A percentile compares a stretch with the other conserved stretches of the same genome.
These are phyloP conservation scores for Pandemis corylana DNA, from an alignment of 2,888 invertebrate species.

Conservation along the genomic window DNA sequence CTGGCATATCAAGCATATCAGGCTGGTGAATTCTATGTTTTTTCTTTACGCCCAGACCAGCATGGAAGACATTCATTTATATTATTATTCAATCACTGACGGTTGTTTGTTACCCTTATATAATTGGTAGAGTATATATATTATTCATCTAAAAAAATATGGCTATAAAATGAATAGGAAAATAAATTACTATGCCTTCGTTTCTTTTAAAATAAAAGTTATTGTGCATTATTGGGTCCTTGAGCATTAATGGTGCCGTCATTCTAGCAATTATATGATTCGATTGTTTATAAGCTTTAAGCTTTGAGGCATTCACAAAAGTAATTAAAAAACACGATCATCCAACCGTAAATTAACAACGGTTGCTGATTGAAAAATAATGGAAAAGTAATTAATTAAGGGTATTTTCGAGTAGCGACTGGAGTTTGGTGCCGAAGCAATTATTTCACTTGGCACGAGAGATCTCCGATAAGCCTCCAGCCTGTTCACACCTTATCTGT, in stretches of 20 bases:
- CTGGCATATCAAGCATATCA: no score
- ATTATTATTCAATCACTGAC: no score
- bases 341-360: conserved; percentile 13
- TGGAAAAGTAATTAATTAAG: conserved; percentile 19
- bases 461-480: conserved; percentile 1
- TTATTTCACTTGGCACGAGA: conserved; percentile 16
- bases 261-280: background rate
- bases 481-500: conserved; percentile 3
- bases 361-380: conserved; percentile 13
- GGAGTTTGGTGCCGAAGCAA: conserved; percentile 1
- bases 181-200: no score
- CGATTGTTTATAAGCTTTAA: background rate
- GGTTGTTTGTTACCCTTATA: no score
- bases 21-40: no score
- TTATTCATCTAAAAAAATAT: background rate
- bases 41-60: no score
- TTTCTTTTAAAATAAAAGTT: no score
- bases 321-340: conserved; percentile 13
- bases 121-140: no score
- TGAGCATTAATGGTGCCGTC: background rate
- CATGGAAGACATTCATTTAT: no score
- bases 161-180: background rate
- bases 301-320: background rate
- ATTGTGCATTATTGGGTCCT: no score
- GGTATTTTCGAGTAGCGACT: conserved; percentile 10